Evolutionary conservation across 2,113 vertebrate species (phyloP), one percentile per base, ranked within the genome.

Genomic region (Chelonoidis abingdonii): DNA sequence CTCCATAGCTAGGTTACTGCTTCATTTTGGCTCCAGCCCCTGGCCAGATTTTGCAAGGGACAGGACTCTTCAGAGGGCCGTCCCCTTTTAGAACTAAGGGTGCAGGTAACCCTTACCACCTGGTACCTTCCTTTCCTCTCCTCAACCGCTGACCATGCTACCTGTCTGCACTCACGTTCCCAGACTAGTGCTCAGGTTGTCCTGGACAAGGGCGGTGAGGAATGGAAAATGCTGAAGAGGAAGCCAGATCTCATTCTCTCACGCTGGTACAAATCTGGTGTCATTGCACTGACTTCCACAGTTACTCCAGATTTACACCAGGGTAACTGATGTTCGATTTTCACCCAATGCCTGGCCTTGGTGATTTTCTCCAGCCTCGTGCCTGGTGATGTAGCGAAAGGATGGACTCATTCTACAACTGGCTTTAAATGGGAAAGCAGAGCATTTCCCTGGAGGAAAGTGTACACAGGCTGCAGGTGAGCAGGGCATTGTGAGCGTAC

Each of bases 241-340:
- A 38, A 38, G 65, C n/a, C 65, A 72, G n/a, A 21, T 38, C n/a
- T 72, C 9, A 21, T 72, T 72, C 44, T 4, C 6, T 78, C 24
- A 47, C 4, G 16, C 75, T 14, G 24, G 19, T 24, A 0, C 50
- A 4, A 4, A 2, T 17, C 41, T 47, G 50, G 1, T 10, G 41
- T 22, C 1, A 78, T 44, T 22, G 35, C 19, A 38, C n/a, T 22
- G 65, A 72, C n/a, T 38, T 72, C 65, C 10, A 50, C 21, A 81
- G 12, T 75, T 41, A 9, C 10, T 25, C 62, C 88, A 52, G 59
- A 9, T 1, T 10, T 14, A 80, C 78, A 27, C 0, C 1, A 25
- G 22, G 38, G 5, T 78, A 82, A 52, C 21, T 5, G 1, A 27
- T 41, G 1, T 1, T 2, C 0, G 0, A 1, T 9, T 27, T 80